These are phyloP conservation scores for Ylistrum balloti DNA, from an alignment of 1,140 invertebrate genomes.

Conservation along the genomic window DNA sequence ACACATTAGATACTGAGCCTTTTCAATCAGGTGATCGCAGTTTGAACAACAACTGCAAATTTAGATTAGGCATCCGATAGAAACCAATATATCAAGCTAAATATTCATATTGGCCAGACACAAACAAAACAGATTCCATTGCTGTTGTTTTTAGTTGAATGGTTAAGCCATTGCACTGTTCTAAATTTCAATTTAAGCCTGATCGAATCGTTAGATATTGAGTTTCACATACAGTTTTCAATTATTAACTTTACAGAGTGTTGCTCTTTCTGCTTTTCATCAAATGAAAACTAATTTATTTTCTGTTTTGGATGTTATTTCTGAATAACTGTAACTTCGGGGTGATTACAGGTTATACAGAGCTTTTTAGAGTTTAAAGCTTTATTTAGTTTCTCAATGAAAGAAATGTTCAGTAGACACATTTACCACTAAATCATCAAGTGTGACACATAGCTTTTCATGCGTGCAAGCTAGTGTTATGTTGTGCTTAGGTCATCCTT, in stretches of 20 bases:
- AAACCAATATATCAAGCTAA: background rate
- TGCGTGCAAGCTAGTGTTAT: no score
- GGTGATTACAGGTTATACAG: background rate
- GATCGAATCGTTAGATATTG: background rate
- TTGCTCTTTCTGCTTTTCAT: background rate
- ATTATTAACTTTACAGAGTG: background rate
- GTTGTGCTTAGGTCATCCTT: no score
- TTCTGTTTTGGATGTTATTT: background rate
- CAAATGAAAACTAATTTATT: conserved; percentile 40
- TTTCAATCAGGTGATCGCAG: background rate
- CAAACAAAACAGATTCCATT: background rate
- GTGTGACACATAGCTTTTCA: no score
- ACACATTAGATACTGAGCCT: no score
- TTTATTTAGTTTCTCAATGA: background rate
- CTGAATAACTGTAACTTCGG: background rate
- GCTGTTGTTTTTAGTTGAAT: background rate
- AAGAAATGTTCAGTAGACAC: background rate
- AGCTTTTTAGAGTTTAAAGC: background rate
- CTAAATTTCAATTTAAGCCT: conserved; percentile 28
- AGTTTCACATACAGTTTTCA: background rate
- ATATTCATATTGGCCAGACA: background rate
- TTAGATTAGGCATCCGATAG: background rate
- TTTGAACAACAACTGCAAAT: background rate
- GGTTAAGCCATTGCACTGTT: background rate
- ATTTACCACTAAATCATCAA: background rate